phyloP scores from a whole-genome alignment of 2,888 invertebrate genomes.

The Yponomeuta cagnagella region DNA sequence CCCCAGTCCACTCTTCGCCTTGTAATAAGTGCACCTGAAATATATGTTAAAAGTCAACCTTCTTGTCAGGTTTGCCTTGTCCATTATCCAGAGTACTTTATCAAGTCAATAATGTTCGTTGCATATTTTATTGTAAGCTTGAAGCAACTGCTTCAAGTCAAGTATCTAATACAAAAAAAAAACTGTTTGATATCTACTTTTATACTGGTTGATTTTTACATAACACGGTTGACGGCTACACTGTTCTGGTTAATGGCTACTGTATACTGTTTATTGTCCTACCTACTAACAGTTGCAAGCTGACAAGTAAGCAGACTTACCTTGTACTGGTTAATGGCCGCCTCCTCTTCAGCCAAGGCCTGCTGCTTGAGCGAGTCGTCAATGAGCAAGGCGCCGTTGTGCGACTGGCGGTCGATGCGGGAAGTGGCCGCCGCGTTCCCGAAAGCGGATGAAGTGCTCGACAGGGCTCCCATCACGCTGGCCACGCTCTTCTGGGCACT shows the following conservation, averaged over 20 bases:
- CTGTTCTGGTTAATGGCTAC: no score
- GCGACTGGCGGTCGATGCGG: slow-evolving; percentile 77
- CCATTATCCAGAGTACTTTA: neutral
- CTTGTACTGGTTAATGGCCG: slow-evolving; percentile 96
- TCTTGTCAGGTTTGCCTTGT: neutral
- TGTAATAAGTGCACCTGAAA: slow-evolving; percentile 66
- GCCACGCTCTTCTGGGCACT: slow-evolving; percentile 93
- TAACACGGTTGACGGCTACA: no score
- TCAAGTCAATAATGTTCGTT: no score
- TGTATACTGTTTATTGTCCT: no score
- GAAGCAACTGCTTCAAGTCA: no score
- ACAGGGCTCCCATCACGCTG: slow-evolving; percentile 90
- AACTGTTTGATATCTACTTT: no score
- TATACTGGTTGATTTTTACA: no score
- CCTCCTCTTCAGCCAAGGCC: slow-evolving; percentile 97
- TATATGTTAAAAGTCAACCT: neutral
- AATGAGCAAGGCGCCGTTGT: slow-evolving; percentile 77
- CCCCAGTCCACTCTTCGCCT: slow-evolving; percentile 59
- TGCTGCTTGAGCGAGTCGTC: slow-evolving; percentile 83
- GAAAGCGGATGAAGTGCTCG: slow-evolving; percentile 91
- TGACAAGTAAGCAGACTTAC: slow-evolving; percentile 53
- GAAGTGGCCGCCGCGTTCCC: slow-evolving; percentile 86
- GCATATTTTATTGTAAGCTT: no score
- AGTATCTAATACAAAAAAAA: no score
- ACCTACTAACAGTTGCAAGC: no score